These are phyloP conservation scores for Gymnoscopelus microlampas DNA, from an alignment of 2,797 vertebrate species.

Conservation along the genomic window DNA sequence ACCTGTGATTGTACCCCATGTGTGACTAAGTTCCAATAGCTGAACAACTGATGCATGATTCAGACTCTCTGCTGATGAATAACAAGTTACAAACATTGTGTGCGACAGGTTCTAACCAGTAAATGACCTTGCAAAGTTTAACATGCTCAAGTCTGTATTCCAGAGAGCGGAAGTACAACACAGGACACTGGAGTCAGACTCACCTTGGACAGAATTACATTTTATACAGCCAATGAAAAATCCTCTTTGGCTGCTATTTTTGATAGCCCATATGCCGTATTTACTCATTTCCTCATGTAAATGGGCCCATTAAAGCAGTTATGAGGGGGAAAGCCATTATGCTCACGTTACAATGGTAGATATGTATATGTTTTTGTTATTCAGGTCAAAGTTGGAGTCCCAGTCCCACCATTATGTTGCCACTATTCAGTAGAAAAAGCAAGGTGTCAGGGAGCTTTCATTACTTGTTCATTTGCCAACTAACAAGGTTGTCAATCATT, in stretches of 20 bases:
- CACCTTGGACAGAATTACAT: constrained; percentile 56
- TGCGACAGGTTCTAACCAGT: too few relatives aligned
- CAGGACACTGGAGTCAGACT: constrained; percentile 64
- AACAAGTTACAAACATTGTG: too few relatives aligned
- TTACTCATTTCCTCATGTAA: constrained; percentile 77
- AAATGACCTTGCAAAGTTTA: too few relatives aligned
- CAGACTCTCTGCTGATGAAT: too few relatives aligned
- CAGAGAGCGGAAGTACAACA: too few relatives aligned
- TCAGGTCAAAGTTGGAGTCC: constrained; percentile 71
- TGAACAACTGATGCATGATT: too few relatives aligned
- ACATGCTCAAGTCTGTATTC: too few relatives aligned
- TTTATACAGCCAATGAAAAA: constrained; percentile 50
- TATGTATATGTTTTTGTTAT: constrained; percentile 46
- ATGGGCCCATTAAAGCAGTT: constrained; percentile 76
- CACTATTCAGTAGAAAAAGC: constrained; percentile 22
- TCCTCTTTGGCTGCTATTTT: constrained; percentile 56
- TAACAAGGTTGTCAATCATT: constrained; percentile 49
- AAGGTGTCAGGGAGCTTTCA: constrained; percentile 55
- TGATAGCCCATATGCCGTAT: constrained; percentile 64
- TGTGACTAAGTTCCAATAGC: too few relatives aligned
- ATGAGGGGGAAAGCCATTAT: constrained; percentile 67
- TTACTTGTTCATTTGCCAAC: constrained; percentile 64
- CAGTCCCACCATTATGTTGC: constrained; percentile 48
- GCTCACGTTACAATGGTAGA: constrained; percentile 46
- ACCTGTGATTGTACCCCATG: too few relatives aligned